Percentiles rank a stretch among this genome's conserved stretches.
Conservation (phyloP, 23 tunicate genomes). For the Ascidia mentula region DNA sequence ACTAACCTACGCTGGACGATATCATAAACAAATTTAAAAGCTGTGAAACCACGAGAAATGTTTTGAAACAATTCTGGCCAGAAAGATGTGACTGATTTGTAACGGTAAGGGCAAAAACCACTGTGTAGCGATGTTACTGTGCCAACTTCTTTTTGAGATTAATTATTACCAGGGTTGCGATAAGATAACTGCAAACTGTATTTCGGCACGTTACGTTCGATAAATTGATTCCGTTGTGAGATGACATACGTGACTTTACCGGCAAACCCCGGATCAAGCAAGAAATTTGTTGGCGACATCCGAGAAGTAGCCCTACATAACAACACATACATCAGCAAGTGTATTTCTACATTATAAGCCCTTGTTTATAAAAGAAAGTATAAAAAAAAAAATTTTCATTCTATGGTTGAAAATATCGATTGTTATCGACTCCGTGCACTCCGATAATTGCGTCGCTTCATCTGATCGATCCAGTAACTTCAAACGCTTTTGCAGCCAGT, state of each 20-base stretch:
- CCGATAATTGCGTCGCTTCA: not conserved
- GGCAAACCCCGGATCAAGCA: not conserved
- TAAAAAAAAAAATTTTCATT: no score
- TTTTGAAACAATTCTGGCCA: no score
- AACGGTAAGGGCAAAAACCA: no score
- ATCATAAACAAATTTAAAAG: no score
- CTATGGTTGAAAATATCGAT: not conserved
- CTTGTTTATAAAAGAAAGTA: no score
- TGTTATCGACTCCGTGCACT: not conserved
- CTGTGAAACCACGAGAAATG: no score
- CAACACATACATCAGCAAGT: no score
- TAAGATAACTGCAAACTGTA: not conserved
- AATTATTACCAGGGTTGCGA: not conserved
- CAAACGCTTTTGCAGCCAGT: not conserved
- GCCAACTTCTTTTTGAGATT: not conserved
- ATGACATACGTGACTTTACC: not conserved
- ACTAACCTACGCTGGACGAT: no score
- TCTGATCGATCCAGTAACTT: not conserved
- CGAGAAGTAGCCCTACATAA: no score
- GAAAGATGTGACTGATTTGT: no score
- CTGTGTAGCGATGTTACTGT: no score
- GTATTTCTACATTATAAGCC: no score
- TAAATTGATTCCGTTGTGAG: not conserved
- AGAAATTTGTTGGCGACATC: not conserved
- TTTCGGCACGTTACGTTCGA: slow-evolving; percentile 1